Evolutionary conservation across 2,113 vertebrate genomes (phyloP), one percentile per base, ranked within the genome.

Genomic region (Caretta caretta): DNA sequence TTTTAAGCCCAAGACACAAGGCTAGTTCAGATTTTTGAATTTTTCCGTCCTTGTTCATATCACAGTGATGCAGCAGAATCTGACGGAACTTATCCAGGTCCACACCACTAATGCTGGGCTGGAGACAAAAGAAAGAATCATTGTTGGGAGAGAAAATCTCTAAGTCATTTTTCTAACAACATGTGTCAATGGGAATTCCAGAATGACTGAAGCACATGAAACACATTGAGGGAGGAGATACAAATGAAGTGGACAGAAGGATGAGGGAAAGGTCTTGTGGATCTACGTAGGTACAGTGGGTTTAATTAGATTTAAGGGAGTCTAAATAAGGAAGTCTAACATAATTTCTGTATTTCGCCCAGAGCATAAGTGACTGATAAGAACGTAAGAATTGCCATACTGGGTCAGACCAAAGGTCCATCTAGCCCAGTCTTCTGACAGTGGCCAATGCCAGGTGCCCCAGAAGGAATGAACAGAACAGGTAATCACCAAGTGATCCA

Each of bases 1-100:
- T 97, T 97, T 99, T 99, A 92, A 99, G 96, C 83, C 99, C 99
- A 10, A 99, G 98, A 98, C 99, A 99, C 95, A 99, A 98, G 75
- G 99, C 98, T 65, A 99, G 96, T 97, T 99, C 99, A 0, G 99
- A 99, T 97, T 98, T 99, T 98, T 99, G 99, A 92, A 99, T 99
- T 98, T 99, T 99, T 50, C 99, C 99, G 3, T 99, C 99, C 91
- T 99, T 99, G 98, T 99, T 99, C 92, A 98, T 96, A 0, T 99
- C 99, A 1, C 99, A 99, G 97, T 99, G 99, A 83, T 97, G 98
- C 90, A 99, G 96, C 80, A 99, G 98, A 86, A 99, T 96, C 22
- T 96, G 98, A 42, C 99, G 98, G 94, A 99, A 98, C 96, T 99
- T 99, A 95, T 99, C 99, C 94, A 99, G 98, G 93, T 99, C 99